A percentile compares a stretch with the other conserved stretches of the same genome.
Conservation (phyloP, 1,140 invertebrate species). For the Brachionus manjavacas region DNA sequence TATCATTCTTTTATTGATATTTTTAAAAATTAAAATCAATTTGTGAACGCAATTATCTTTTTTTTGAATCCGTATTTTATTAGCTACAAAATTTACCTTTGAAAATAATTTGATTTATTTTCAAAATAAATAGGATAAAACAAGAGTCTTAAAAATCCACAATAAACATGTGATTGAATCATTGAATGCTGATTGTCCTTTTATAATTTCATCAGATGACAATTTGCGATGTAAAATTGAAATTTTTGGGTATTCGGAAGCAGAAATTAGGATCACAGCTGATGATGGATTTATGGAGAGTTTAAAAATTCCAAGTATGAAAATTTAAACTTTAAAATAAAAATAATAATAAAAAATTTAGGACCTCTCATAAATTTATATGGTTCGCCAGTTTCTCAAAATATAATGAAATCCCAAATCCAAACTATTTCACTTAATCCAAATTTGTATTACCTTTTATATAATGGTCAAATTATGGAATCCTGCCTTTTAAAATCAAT, state of each 20-base stretch:
- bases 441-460: background rate
- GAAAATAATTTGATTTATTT: background rate
- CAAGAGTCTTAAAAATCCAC: background rate
- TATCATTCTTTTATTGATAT: no score
- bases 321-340: background rate
- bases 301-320: background rate
- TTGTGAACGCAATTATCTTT: no score
- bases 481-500: background rate
- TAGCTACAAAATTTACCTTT: no score
- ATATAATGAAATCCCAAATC: background rate
- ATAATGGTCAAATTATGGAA: background rate
- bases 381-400: background rate
- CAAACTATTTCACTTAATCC: background rate
- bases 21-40: no score
- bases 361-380: background rate
- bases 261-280: background rate
- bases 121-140: background rate
- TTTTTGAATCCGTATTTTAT: no score
- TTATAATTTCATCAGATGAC: background rate
- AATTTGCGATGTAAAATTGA: background rate
- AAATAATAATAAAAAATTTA: background rate
- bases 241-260: background rate
- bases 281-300: background rate
- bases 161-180: background rate
- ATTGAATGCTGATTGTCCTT: background rate